Evolutionary conservation across 2,113 vertebrate species (phyloP).

Genomic region (Rhadina sibilatrix): DNA sequence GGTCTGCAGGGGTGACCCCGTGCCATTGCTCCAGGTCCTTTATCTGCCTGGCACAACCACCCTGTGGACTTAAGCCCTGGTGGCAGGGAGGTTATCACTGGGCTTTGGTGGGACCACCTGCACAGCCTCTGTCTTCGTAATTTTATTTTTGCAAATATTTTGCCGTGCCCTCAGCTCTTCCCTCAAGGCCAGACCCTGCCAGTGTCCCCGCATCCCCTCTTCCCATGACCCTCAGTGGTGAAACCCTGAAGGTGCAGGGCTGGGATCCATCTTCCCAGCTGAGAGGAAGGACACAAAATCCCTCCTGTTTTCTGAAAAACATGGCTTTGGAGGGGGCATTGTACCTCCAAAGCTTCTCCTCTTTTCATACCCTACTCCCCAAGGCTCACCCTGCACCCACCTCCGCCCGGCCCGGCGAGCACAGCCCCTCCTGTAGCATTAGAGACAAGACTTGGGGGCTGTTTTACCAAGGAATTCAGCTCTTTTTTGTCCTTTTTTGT

Average conservation of each 20-base stretch:
- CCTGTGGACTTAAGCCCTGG: rapidly evolving
- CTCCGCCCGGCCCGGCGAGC: rapidly evolving
- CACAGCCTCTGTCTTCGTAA: neutral
- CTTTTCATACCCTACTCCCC: neutral
- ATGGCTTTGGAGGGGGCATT: neutral
- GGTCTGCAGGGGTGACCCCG: neutral
- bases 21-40: neutral
- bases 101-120: neutral
- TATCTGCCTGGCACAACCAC: neutral
- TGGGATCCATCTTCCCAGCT: neutral
- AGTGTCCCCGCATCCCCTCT: rapidly evolving
- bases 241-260: neutral
- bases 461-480: neutral
- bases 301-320: neutral
- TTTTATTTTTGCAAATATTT: neutral
- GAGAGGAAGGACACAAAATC: neutral
- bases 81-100: neutral
- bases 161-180: neutral
- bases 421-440: rapidly evolving
- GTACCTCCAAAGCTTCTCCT: neutral
- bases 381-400: rapidly evolving
- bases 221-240: rapidly evolving
- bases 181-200: rapidly evolving
- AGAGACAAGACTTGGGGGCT: neutral
- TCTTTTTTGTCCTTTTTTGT: neutral